Conservation (phyloP, 1,140 invertebrate species). For the Drosophila bipectinata region DNA sequence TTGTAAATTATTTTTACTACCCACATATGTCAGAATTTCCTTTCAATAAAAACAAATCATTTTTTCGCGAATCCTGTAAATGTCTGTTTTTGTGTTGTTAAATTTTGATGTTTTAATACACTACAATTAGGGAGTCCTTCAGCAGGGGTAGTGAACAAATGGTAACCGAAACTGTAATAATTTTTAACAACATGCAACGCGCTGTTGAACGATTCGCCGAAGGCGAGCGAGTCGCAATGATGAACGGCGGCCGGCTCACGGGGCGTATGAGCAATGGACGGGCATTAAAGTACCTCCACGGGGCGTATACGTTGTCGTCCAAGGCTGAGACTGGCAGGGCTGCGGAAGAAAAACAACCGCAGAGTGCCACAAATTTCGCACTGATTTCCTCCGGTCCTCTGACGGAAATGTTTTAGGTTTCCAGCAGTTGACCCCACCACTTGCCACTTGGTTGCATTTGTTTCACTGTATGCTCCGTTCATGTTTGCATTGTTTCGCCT, state of each 20-base stretch:
- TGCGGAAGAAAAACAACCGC: slow-evolving; percentile 9
- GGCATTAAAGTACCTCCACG: slow-evolving; percentile 60
- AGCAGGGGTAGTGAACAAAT: slow-evolving; percentile 41
- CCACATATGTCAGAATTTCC: slow-evolving; percentile 34
- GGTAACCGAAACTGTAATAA: slow-evolving; percentile 57
- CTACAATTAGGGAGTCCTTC: slow-evolving; percentile 56
- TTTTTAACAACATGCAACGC: slow-evolving; percentile 51
- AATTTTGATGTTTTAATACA: slow-evolving; percentile 75
- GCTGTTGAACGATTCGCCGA: slow-evolving; percentile 22
- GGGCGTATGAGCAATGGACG: slow-evolving; percentile 72
- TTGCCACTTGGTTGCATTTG: slow-evolving; percentile 30
- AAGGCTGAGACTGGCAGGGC: neutral
- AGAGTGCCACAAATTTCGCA: slow-evolving; percentile 40
- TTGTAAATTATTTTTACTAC: slow-evolving; percentile 64
- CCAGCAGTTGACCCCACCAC: slow-evolving; percentile 24
- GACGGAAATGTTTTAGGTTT: slow-evolving; percentile 62
- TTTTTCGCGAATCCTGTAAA: slow-evolving; percentile 9
- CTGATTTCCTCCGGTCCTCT: slow-evolving; percentile 68
- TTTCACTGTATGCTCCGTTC: slow-evolving; percentile 30
- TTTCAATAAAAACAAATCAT: neutral
- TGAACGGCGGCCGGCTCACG: slow-evolving; percentile 50
- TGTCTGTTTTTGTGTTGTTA: slow-evolving; percentile 47
- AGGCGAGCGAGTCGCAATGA: slow-evolving; percentile 39
- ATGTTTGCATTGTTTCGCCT: slow-evolving; percentile 49
- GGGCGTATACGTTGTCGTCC: slow-evolving; percentile 43